Base-by-base conservation (phyloP, 2,113 vertebrate species). In the Zingel zingel region DNA sequence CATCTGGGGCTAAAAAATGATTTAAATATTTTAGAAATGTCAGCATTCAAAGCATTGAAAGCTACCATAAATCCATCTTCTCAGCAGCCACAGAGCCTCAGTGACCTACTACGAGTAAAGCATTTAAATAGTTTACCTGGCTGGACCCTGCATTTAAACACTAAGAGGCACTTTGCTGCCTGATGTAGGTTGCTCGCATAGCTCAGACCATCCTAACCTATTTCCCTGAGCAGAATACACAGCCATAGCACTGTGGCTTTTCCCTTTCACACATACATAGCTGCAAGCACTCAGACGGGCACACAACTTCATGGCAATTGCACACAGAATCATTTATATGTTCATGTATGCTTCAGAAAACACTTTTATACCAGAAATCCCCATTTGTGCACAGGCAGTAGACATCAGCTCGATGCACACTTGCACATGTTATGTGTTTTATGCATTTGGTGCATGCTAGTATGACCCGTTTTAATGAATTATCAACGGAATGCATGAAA, bases 401-500 rank as follows among this genome's bases (percentile, higher is more conserved):
- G 59, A 54, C 48, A 21, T 25, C 56, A 45, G 58, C 50, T 25
- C 4, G 58, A 71, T 25, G 48, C 68, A 57, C 1, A 33, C 58
- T 39, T 16, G 39, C 72, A 25, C 82, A 14, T 61, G 75, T 39
- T 23, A 16, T 48, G 27, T 21, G 6, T 62, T 79, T 73, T 66
- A 53, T 70, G 51, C 51, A 51, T 70, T 69, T 27, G 48, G 15
- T 69, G 63, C 64, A 54, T 7, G 25, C 62, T 30, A 57, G 19
- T 47, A 11, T 88, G 89, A 86, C 88, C 91, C 73, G 88, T 82
- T 93, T 91, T 63, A 73, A 64, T 76, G 75, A 87, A 83, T 81
- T 58, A 57, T 15, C 74, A 69, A 47, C 63, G 23, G 53, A 83
- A 7, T n/a, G 68, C 79, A 76, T 73, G 56, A 85, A 82, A 66